phyloP scores from a whole-genome alignment of 2,113 vertebrate genomes.

The Vombatus ursinus region DNA sequence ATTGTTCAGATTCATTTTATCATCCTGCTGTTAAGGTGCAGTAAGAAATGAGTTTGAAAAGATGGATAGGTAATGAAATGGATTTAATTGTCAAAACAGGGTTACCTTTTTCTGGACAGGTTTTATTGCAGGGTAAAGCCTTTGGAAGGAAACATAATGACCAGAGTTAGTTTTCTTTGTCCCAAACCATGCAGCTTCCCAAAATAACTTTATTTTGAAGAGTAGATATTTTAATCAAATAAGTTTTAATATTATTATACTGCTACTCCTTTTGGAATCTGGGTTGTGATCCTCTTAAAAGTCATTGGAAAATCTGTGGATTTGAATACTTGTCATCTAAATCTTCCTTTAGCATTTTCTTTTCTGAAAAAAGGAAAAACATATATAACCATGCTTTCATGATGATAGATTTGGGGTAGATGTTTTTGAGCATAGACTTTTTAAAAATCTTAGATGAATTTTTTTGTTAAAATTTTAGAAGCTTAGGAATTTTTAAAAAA shows the following conservation, averaged over 20 bases:
- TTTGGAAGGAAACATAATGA: constrained; percentile 6
- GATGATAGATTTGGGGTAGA: background rate
- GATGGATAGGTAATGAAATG: background rate
- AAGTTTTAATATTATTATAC: background rate
- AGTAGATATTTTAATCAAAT: background rate
- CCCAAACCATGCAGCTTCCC: background rate
- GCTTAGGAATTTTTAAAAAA: background rate
- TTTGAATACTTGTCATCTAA: background rate
- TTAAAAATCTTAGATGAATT: background rate
- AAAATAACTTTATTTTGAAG: background rate
- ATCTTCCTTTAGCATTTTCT: background rate
- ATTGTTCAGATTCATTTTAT: background rate
- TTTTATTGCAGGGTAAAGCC: background rate
- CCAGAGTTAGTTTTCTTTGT: background rate
- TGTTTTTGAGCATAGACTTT: background rate
- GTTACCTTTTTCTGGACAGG: background rate
- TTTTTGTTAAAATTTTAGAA: background rate
- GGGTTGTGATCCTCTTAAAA: background rate
- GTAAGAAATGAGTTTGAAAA: background rate
- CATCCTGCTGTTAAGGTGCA: background rate
- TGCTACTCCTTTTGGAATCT: background rate
- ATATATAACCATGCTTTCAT: background rate
- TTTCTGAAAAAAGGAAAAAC: background rate
- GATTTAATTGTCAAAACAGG: background rate
- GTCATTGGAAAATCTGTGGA: background rate